Percentiles rank a stretch among this genome's conserved stretches.
Evolutionary conservation across 1,140 invertebrate species (phyloP).

Genomic region (Rhagoletis zephyria): DNA sequence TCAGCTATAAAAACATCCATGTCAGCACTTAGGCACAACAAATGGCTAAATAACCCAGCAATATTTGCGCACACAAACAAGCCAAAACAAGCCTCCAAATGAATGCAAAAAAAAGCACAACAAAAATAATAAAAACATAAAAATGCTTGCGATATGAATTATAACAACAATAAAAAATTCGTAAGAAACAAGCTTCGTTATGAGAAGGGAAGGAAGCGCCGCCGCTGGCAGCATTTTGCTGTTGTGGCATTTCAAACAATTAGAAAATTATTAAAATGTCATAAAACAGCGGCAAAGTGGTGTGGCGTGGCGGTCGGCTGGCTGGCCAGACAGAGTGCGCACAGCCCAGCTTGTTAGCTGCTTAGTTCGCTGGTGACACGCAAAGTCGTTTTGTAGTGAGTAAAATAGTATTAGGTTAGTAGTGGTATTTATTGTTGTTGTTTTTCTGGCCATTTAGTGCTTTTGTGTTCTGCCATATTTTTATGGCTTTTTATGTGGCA

Average conservation of each 20-base stretch:
- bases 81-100: background rate
- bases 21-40: slow-evolving; percentile 35
- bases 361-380: background rate
- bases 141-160: background rate
- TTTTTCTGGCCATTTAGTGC: background rate
- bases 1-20: slow-evolving; percentile 42
- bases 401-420: background rate
- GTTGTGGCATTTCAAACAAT: slow-evolving; percentile 40
- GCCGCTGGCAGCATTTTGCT: slow-evolving; percentile 20
- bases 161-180: slow-evolving; percentile 14
- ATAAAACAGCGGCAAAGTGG: slow-evolving; percentile 48
- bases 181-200: background rate
- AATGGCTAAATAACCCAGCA: slow-evolving; percentile 24
- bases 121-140: background rate
- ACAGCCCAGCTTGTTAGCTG: background rate
- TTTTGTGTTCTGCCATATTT: background rate
- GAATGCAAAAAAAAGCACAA: background rate
- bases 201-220: slow-evolving; percentile 1
- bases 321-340: background rate
- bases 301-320: background rate
- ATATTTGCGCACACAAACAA: background rate
- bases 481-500: slow-evolving; percentile 14
- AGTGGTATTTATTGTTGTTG: background rate
- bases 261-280: slow-evolving; percentile 52
- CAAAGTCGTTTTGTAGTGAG: slow-evolving; percentile 27